Percentiles rank a stretch among this genome's conserved stretches.
These are phyloP conservation scores for Lutjanus erythropterus DNA, from an alignment of 2,113 vertebrate species.

Conservation along the genomic window DNA sequence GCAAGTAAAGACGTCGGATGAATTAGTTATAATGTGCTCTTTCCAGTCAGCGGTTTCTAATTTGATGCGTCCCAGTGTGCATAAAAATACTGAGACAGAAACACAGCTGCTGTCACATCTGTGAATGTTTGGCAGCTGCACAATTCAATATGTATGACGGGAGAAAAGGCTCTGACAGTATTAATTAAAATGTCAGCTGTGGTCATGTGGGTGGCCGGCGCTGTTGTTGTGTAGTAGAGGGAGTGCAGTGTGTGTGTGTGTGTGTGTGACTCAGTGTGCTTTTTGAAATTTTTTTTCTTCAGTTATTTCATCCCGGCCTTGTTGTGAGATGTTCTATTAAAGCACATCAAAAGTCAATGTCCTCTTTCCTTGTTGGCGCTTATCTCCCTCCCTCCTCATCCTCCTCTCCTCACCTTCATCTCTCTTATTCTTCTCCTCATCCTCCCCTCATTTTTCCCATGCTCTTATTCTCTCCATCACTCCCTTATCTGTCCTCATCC, in stretches of 20 bases:
- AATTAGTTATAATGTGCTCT: constrained; percentile 57
- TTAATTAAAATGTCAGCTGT: constrained; percentile 68
- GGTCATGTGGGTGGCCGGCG: constrained; percentile 53
- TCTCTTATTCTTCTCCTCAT: constrained; percentile 11
- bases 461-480: background rate
- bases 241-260: constrained; percentile 11
- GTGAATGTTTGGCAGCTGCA: constrained; percentile 70
- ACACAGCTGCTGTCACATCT: constrained; percentile 77
- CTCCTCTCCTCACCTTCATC: constrained; percentile 26
- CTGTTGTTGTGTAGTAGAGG: background rate
- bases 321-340: constrained; percentile 62
- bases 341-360: constrained; percentile 57
- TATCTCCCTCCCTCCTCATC: constrained; percentile 47
- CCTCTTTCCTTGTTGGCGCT: constrained; percentile 42
- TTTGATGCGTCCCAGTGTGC: constrained; percentile 44
- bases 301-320: constrained; percentile 20
- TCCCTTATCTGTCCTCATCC: constrained; percentile 18
- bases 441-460: constrained; percentile 4
- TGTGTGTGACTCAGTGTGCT: background rate
- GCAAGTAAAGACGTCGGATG: constrained; percentile 33
- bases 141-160: constrained; percentile 64
- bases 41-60: constrained; percentile 42
- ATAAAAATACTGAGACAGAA: constrained; percentile 53
- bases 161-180: constrained; percentile 51
- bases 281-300: background rate